Evolutionary conservation across 2,888 invertebrate species (phyloP).

Genomic region (Trisateles emortualis): DNA sequence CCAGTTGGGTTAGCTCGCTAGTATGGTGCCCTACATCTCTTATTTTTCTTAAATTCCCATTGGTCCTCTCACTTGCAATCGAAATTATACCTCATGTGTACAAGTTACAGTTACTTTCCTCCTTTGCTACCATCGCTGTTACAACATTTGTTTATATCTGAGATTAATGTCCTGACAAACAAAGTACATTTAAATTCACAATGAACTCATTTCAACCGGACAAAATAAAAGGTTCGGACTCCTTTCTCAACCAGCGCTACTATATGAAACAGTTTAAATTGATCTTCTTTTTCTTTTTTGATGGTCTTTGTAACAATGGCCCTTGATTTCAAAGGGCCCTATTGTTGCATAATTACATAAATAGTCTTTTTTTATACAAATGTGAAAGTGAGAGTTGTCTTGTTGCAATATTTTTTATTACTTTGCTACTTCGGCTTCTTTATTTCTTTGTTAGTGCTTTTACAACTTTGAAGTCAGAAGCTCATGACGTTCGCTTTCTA

Average conservation of each 20-base stretch:
- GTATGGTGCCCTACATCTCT: too few species aligned
- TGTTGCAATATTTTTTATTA: constrained; percentile 54
- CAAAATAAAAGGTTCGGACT: not conserved
- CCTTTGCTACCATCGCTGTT: too few species aligned
- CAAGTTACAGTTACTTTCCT: too few species aligned
- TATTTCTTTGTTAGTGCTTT: constrained; percentile 53
- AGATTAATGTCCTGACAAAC: not conserved
- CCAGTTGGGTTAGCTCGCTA: too few species aligned
- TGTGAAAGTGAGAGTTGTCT: constrained; percentile 69
- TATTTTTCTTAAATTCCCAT: too few species aligned
- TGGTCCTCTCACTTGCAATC: too few species aligned
- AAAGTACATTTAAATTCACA: not conserved
- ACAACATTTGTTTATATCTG: not conserved
- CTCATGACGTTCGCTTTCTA: constrained; percentile 56
- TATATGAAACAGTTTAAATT: constrained; percentile 2
- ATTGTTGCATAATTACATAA: constrained; percentile 52
- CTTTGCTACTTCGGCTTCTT: constrained; percentile 63
- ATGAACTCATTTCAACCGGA: not conserved
- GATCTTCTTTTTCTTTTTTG: not conserved
- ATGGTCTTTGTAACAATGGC: constrained; percentile 34
- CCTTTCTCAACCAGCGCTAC: not conserved
- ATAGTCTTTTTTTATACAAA: constrained; percentile 54
- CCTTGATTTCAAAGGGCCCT: constrained; percentile 41
- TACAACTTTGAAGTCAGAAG: constrained; percentile 55
- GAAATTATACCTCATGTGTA: too few species aligned